These are phyloP conservation scores for Homarus gammarus DNA, from an alignment of 2,888 invertebrate genomes.

Conservation along the genomic window DNA sequence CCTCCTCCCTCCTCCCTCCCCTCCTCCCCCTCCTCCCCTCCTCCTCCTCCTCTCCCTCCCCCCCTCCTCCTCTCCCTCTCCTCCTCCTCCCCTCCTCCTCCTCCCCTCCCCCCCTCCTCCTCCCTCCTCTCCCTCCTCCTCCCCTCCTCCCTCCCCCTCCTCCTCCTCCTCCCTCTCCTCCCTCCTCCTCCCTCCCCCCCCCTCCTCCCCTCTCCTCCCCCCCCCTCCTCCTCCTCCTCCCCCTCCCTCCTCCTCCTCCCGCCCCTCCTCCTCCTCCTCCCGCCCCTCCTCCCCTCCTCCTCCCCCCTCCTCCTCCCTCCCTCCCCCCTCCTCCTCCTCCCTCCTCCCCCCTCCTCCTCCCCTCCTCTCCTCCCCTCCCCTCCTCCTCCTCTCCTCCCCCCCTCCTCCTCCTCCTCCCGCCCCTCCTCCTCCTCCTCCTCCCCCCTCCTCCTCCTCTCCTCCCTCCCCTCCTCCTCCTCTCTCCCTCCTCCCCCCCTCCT, in stretches of 20 bases:
- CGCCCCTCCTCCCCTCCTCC: background rate
- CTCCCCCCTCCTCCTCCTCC: background rate
- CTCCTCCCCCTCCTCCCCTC: background rate
- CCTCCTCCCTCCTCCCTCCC: background rate
- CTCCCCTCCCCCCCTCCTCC: background rate
- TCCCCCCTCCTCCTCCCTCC: background rate
- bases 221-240: background rate
- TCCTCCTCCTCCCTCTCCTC: background rate
- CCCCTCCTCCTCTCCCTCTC: background rate
- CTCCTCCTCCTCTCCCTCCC: background rate
- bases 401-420: background rate
- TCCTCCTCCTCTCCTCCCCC: background rate
- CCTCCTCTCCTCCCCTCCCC: background rate
- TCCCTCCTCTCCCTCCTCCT: background rate
- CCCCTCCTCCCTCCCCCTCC: background rate
- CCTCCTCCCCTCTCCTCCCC: background rate
- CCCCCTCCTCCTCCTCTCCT: background rate
- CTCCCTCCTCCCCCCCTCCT: too few species aligned
- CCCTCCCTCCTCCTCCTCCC: background rate
- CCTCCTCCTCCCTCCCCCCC: too few species aligned
- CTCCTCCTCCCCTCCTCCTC: background rate
- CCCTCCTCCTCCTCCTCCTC: background rate
- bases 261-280: background rate
- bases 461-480: background rate
- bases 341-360: background rate